Base-by-base conservation (phyloP, 2,888 invertebrate species). In the Dexiosoma caninum region DNA sequence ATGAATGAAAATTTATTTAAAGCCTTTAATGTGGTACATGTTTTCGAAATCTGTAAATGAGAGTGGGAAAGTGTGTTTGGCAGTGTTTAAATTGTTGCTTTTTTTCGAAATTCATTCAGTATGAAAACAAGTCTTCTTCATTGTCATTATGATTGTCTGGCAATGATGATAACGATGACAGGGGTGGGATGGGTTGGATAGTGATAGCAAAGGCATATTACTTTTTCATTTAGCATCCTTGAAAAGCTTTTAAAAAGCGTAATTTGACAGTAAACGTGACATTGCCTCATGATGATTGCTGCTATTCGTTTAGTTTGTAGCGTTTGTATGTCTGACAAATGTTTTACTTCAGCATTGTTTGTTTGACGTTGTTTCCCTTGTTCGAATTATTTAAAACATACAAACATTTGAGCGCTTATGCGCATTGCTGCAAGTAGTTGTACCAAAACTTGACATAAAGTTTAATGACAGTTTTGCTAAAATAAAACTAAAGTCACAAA, bases 81-180 rank as follows among this genome's bases (percentile, higher is more conserved):
- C n/a, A n/a, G n/a, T n/a, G n/a, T n/a, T n/a, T n/a, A n/a, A 66
- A 67, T 75, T 75, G 75, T 75, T 75, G 75, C 75, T 51, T 51
- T 42, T n/a, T 57, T 75, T 67, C 51, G 51, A 51, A 66, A 30
- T 72, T 72, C 27, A 40, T 55, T 57, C 8, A 21, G 21, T n/a
- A 51, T 37, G 10, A 37, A 37, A 19, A 37, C n/a, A n/a, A n/a
- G n/a, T 32, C 2, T n/a, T 37, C 37, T 60, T 66, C 37, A 67
- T 55, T 71, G 55, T 71, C 75, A 66, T 70, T 64, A 69, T 62
- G 55, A 79, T 55, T 69, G 74, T 55, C 76, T 62, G 51, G 35
- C 44, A 3, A 35, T 44, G 59, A 49, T 66, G 75, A 59, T 75
- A 75, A 62, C 64, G 66, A 44, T 8, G 16, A 60, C 14, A 12